phyloP scores from a whole-genome alignment of 2,797 vertebrate genomes.

The Pantherophis alleghaniensis region DNA sequence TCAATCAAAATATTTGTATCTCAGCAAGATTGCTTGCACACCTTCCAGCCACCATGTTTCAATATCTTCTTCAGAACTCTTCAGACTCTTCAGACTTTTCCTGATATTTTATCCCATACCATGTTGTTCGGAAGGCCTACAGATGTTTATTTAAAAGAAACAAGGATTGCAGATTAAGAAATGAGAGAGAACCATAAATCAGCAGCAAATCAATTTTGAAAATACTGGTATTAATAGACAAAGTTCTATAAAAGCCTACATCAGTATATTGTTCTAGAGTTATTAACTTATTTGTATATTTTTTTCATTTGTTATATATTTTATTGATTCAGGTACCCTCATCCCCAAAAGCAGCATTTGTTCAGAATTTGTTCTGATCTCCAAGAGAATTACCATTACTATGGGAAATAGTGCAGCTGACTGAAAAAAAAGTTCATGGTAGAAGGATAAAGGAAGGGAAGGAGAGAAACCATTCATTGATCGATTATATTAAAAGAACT shows the following conservation, averaged over 20 bases:
- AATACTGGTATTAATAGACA: neutral
- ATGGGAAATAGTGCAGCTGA: neutral
- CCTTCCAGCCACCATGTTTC: neutral
- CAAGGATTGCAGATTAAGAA: neutral
- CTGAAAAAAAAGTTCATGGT: neutral
- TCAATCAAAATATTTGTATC: neutral
- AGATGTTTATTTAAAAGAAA: neutral
- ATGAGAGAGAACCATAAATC: neutral
- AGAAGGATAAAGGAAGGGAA: neutral
- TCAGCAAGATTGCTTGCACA: neutral
- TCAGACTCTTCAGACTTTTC: neutral
- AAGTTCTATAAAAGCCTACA: neutral
- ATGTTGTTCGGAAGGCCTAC: neutral
- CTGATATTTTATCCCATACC: neutral
- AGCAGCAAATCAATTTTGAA: neutral
- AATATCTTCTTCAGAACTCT: neutral
- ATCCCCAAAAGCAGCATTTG: neutral
- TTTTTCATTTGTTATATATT: neutral
- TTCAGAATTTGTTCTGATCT: neutral
- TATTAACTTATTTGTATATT: neutral
- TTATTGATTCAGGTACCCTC: neutral
- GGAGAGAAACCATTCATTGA: neutral
- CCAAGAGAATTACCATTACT: neutral
- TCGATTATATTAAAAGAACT: too few relatives aligned
- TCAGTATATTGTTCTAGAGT: neutral